These are phyloP conservation scores for Eupithecia inturbata DNA, from an alignment of 2,888 invertebrate genomes.

Conservation along the genomic window DNA sequence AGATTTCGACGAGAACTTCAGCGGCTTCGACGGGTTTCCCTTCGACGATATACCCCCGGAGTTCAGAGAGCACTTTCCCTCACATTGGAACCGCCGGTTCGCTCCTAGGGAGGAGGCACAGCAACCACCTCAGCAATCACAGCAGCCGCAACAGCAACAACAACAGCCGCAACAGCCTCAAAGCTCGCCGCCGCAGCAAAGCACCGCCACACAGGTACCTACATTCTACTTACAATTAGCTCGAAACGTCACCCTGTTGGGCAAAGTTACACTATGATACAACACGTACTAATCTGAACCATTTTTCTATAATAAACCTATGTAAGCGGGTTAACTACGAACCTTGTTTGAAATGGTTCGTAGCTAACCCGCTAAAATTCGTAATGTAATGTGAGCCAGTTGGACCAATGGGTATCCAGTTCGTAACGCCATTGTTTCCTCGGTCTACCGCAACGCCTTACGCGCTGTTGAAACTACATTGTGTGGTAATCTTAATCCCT, in stretches of 20 bases:
- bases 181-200: constrained; percentile 54
- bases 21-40: constrained; percentile 82
- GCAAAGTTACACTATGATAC: neutral
- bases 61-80: constrained; percentile 78
- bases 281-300: too few species aligned
- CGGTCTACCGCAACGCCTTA: too few species aligned
- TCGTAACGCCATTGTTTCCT: too few species aligned
- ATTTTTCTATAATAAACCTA: too few species aligned
- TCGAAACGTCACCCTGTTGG: neutral
- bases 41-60: constrained; percentile 81
- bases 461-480: too few species aligned
- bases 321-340: too few species aligned
- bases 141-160: constrained; percentile 41
- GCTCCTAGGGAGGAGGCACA: constrained; percentile 63
- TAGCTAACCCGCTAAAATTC: too few species aligned
- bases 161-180: neutral
- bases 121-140: constrained; percentile 50
- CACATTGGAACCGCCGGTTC: constrained; percentile 75
- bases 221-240: neutral
- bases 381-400: too few species aligned
- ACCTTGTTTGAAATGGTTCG: too few species aligned
- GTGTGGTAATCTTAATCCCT: too few species aligned
- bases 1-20: constrained; percentile 79
- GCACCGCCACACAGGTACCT: constrained; percentile 49
- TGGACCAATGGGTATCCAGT: too few species aligned